Evolutionary conservation across 2,797 vertebrate genomes (phyloP).

Genomic region (Malacoraja senta): DNA sequence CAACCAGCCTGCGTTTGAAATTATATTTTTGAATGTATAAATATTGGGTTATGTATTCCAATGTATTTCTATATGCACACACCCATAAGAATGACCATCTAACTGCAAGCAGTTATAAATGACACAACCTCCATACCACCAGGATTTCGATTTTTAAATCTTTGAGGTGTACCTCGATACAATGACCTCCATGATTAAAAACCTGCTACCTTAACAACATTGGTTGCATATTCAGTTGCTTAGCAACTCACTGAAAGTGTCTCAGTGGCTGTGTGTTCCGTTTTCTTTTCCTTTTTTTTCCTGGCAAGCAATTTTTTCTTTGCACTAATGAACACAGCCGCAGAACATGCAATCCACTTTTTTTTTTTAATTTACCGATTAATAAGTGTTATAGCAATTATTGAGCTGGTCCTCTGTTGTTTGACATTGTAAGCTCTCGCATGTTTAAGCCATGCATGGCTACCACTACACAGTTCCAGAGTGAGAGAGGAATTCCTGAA

Average conservation of each 20-base stretch:
- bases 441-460: background rate
- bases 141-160: constrained; percentile 10
- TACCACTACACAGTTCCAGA: background rate
- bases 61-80: background rate
- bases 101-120: background rate
- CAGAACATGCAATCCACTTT: background rate
- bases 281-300: background rate
- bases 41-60: background rate
- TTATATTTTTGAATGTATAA: background rate
- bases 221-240: constrained; percentile 12
- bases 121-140: background rate
- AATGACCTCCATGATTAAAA: background rate
- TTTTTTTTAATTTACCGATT: background rate
- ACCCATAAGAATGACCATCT: background rate
- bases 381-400: background rate
- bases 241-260: constrained; percentile 26
- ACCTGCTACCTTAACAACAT: constrained; percentile 23
- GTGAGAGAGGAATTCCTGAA: background rate
- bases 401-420: background rate
- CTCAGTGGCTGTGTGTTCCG: background rate
- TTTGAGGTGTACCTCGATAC: background rate
- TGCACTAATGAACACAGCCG: background rate
- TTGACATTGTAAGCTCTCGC: constrained; percentile 2
- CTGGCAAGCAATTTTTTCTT: constrained; percentile 14
- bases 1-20: background rate